Percentiles rank a stretch among this genome's conserved stretches.
phyloP scores from a whole-genome alignment of 2,888 invertebrate genomes.

The Mesodorylaimus sp. region DNA sequence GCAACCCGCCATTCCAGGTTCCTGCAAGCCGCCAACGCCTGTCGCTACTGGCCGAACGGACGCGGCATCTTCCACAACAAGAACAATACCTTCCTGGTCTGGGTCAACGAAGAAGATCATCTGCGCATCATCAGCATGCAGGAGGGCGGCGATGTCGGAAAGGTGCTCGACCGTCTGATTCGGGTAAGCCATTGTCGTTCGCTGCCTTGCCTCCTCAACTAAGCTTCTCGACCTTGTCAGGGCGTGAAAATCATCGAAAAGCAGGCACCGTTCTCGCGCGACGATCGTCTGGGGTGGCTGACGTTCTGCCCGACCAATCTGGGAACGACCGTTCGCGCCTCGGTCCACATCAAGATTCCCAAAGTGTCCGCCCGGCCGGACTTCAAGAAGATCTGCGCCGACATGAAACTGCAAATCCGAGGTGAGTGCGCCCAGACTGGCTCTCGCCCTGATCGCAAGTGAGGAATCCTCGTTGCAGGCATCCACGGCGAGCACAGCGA shows the following conservation, averaged over 20 bases:
- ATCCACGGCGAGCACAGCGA: no score
- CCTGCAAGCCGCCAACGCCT: conserved; percentile 28
- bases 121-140: conserved; percentile 58
- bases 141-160: conserved; percentile 51
- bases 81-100: conserved; percentile 55
- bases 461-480: no score
- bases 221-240: conserved; percentile 23
- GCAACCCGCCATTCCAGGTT: no score
- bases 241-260: conserved; percentile 86
- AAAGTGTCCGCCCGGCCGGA: conserved; percentile 56
- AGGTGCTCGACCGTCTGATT: conserved; percentile 50
- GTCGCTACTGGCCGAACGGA: conserved; percentile 63
- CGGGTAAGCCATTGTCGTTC: no score
- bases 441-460: no score
- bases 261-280: conserved; percentile 55
- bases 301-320: conserved; percentile 63
- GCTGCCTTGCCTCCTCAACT: no score
- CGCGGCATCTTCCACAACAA: conserved; percentile 70
- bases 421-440: no score
- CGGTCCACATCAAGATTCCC: conserved; percentile 77
- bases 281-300: conserved; percentile 58
- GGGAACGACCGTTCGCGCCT: conserved; percentile 79
- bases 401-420: conserved; percentile 54
- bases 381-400: conserved; percentile 56
- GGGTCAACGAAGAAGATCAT: conserved; percentile 87